Conservation (phyloP, 2,113 vertebrate genomes). For the Leucopsar rothschildi region DNA sequence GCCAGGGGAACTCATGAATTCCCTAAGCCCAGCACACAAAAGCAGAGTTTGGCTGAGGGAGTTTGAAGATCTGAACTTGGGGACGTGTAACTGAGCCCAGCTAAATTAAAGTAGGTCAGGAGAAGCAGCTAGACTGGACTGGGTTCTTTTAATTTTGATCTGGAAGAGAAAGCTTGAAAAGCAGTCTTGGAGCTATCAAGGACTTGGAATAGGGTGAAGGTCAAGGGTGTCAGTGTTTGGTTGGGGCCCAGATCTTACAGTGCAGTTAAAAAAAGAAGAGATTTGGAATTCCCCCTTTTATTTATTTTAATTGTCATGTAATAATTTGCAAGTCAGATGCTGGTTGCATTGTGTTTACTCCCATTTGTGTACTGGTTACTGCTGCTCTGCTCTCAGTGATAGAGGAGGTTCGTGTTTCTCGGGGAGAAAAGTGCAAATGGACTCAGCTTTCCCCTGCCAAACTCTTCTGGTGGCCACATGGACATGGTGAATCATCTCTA, state of each 20-base stretch:
- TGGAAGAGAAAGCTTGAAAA: not conserved
- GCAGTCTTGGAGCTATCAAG: not conserved
- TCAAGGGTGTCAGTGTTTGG: not conserved
- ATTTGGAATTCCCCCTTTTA: slow-evolving; percentile 37
- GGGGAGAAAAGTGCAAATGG: slow-evolving; percentile 46
- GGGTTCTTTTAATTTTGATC: not conserved
- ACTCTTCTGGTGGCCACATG: slow-evolving; percentile 64
- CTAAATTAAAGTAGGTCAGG: not conserved
- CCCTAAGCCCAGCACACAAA: not conserved
- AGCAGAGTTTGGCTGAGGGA: not conserved
- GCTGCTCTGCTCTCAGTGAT: slow-evolving; percentile 40
- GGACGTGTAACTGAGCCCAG: not conserved
- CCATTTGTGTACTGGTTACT: slow-evolving; percentile 62
- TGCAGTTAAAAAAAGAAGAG: slow-evolving; percentile 18
- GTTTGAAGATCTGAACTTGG: not conserved
- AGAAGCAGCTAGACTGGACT: not conserved
- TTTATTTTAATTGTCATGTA: slow-evolving; percentile 48
- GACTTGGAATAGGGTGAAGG: slow-evolving; percentile 13
- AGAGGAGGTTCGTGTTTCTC: not conserved
- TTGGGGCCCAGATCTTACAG: not conserved
- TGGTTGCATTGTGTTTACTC: slow-evolving; percentile 56
- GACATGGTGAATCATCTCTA: slow-evolving; percentile 41
- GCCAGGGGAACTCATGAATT: not conserved
- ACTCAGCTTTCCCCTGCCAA: slow-evolving; percentile 30
- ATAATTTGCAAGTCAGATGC: slow-evolving; percentile 48